Conservation (phyloP, 2,888 invertebrate species). For the Acleris literana region DNA sequence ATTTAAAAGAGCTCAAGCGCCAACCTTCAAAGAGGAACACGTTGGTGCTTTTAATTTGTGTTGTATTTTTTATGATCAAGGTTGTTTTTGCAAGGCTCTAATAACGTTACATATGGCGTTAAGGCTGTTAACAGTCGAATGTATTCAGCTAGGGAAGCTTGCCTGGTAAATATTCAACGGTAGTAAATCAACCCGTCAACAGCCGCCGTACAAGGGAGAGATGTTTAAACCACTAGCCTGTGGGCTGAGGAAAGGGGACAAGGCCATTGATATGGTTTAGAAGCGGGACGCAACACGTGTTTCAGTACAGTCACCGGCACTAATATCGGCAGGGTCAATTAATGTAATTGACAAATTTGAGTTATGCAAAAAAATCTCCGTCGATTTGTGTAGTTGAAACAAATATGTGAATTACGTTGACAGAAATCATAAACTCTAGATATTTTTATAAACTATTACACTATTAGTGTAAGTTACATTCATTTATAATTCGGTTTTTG, state of each 20-base stretch:
- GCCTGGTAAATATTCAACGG: constrained; percentile 62
- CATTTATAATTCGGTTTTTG: too few species aligned
- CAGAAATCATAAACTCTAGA: too few species aligned
- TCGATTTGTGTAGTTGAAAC: too few species aligned
- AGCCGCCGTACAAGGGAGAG: constrained; percentile 31
- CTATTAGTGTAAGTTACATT: too few species aligned
- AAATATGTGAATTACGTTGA: too few species aligned
- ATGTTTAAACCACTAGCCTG: not conserved
- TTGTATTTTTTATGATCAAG: not conserved
- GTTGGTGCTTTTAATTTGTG: not conserved
- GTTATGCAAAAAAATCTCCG: too few species aligned
- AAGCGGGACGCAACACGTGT: constrained; percentile 21
- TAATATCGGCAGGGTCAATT: too few species aligned
- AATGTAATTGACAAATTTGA: too few species aligned
- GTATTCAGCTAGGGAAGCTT: constrained; percentile 9
- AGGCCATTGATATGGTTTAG: constrained; percentile 13
- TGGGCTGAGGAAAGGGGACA: constrained; percentile 14
- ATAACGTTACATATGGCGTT: too few species aligned
- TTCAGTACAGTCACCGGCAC: too few species aligned
- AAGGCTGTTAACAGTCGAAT: not conserved
- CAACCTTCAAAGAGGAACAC: not conserved
- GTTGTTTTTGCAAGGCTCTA: not conserved
- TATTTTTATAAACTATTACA: too few species aligned
- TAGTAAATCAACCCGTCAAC: constrained; percentile 52
- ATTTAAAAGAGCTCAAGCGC: not conserved